Base-by-base conservation (phyloP, 2,888 invertebrate species). In the Blastobasis lacticolella region DNA sequence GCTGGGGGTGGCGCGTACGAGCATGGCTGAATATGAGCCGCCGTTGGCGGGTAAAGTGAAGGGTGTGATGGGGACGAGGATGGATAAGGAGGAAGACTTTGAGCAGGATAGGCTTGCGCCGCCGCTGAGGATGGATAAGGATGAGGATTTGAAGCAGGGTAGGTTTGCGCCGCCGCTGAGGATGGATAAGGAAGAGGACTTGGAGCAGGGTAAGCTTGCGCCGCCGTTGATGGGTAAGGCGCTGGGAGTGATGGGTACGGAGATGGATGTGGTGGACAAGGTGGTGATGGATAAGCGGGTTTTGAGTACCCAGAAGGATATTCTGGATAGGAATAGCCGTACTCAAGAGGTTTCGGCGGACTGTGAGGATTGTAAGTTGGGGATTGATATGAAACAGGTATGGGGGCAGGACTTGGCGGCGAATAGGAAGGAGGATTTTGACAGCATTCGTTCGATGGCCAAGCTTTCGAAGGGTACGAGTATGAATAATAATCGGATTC, bases 21-120 rank as follows among this genome's bases (percentile, higher is more conserved):
- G 60, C 63, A 56, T 46, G 64, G 59, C 0, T 63, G 52, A 6
- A 53, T 5, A 50, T 7, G 46, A 53, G 52, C n/a, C 53, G 55
- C 49, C 43, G 52, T 45, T 4, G 44, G 8, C 10, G 54, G 36
- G 7, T 45, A 10, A 42, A 4, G 43, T 6, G 46, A 6, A 37
- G 44, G 45, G n/a, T 40, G 6, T 43, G 48, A 9, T 38, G 6
- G 41, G 23, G n/a, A 42, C 23, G 37, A 49, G 4, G 43, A 10
- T 38, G 48, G 37, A 36, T 52, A 46, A 0, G 45, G 45, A 5
- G 4, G 43, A 6, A 38, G 49, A 8, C 1, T 36, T 4, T 4
- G 9, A 10, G 2, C 10, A 10, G 6, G 43, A 5, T 10, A 10
- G 37, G 23, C 3, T 38, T 9, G 46, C n/a, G 46, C 5, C 10